A percentile compares a stretch with the other conserved stretches of the same genome.
Evolutionary conservation across 23 tunicate genomes (phyloP).

Genomic region (Diplosoma virens): DNA sequence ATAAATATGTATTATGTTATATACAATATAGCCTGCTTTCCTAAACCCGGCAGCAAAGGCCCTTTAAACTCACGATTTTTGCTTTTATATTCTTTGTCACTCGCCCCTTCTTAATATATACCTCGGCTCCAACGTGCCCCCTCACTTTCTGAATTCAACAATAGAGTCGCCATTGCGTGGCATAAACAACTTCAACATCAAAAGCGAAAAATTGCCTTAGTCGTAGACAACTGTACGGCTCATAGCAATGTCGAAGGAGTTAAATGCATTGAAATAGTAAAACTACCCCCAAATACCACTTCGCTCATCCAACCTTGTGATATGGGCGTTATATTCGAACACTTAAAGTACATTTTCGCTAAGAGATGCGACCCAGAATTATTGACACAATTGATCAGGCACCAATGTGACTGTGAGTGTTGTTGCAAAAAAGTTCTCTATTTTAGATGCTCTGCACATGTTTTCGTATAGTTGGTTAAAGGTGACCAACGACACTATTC

Average conservation of each 20-base stretch:
- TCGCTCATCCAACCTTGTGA: too few species aligned
- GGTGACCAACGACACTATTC: constrained; percentile 6
- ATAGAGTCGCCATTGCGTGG: too few species aligned
- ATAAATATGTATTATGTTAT: too few species aligned
- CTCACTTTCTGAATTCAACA: too few species aligned
- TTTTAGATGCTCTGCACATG: too few species aligned
- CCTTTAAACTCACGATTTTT: too few species aligned
- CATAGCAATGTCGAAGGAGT: constrained; percentile 7
- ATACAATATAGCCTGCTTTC: too few species aligned
- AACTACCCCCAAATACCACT: constrained; percentile 7
- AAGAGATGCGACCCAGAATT: background rate
- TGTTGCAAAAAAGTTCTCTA: background rate
- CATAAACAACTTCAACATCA: background rate
- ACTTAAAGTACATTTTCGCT: constrained; percentile 9
- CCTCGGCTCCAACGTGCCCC: too few species aligned
- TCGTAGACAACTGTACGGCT: constrained; percentile 7
- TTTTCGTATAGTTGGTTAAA: background rate
- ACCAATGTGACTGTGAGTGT: background rate
- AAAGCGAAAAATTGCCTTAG: constrained; percentile 4
- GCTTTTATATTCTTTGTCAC: too few species aligned
- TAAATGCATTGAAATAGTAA: constrained; percentile 8
- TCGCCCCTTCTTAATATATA: too few species aligned
- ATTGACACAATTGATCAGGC: background rate
- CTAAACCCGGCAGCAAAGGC: too few species aligned
- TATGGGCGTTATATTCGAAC: constrained; percentile 8